phyloP scores from a whole-genome alignment of 2,888 invertebrate species.

The Drosophila neonasuta region DNA sequence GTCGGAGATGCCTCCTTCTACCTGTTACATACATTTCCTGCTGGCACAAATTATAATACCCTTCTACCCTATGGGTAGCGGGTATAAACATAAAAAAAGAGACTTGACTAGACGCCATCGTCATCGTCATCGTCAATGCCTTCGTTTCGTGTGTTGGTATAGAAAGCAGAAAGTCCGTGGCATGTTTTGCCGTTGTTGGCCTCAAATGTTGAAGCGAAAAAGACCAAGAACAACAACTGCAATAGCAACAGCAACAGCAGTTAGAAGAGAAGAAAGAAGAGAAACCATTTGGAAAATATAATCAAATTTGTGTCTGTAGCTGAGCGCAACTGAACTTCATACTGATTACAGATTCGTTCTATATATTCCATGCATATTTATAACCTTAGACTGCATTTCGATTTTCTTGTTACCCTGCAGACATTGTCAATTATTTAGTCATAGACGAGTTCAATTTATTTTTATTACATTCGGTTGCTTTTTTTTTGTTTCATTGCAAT shows the following conservation, averaged over 20 bases:
- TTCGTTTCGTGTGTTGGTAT: constrained; percentile 42
- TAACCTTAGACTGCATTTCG: constrained; percentile 38
- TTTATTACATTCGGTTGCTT: no score
- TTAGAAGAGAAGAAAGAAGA: constrained; percentile 21
- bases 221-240: constrained; percentile 9
- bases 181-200: constrained; percentile 57
- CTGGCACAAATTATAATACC: no score
- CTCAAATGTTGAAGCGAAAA: constrained; percentile 48
- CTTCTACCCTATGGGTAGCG: no score
- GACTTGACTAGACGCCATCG: constrained; percentile 49
- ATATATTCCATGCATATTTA: constrained; percentile 59
- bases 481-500: no score
- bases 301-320: constrained; percentile 53
- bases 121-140: constrained; percentile 36
- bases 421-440: not conserved
- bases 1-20: no score
- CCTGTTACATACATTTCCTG: no score
- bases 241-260: constrained; percentile 11
- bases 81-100: constrained; percentile 18
- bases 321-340: constrained; percentile 17
- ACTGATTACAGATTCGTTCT: constrained; percentile 32
- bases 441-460: no score
- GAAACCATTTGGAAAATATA: constrained; percentile 64
- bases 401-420: constrained; percentile 27
- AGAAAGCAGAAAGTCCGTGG: constrained; percentile 64